Evolutionary conservation across 1,140 invertebrate genomes (phyloP).

Genomic region (Trichonephila clavata): DNA sequence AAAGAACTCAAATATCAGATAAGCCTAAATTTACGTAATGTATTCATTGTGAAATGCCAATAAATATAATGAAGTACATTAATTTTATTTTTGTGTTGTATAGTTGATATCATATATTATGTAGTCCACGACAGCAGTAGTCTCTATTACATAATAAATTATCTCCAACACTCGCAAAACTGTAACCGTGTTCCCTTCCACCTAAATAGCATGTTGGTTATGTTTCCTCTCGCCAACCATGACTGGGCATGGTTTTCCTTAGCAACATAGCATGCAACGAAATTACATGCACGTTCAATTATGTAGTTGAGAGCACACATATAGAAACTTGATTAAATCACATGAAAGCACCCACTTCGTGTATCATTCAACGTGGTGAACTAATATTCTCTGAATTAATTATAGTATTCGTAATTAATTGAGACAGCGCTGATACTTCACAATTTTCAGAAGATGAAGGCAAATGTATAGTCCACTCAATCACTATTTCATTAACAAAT

Average conservation of each 20-base stretch:
- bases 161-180: no score
- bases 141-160: no score
- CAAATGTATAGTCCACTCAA: background rate
- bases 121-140: no score
- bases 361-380: conserved; percentile 11
- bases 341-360: background rate
- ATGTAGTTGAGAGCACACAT: background rate
- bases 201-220: background rate
- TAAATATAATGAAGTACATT: no score
- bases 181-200: no score
- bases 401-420: conserved; percentile 14
- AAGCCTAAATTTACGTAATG: no score
- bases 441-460: background rate
- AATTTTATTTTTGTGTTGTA: no score
- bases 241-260: no score
- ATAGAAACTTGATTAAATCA: conserved; percentile 12
- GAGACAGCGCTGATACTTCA: background rate
- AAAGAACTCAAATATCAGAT: no score
- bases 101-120: no score
- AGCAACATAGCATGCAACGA: background rate
- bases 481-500: background rate
- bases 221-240: background rate
- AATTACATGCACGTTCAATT: background rate
- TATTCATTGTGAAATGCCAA: no score
- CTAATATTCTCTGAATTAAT: background rate